Conservation (phyloP, 2,113 vertebrate genomes). For the Ageneiosus marmoratus region DNA sequence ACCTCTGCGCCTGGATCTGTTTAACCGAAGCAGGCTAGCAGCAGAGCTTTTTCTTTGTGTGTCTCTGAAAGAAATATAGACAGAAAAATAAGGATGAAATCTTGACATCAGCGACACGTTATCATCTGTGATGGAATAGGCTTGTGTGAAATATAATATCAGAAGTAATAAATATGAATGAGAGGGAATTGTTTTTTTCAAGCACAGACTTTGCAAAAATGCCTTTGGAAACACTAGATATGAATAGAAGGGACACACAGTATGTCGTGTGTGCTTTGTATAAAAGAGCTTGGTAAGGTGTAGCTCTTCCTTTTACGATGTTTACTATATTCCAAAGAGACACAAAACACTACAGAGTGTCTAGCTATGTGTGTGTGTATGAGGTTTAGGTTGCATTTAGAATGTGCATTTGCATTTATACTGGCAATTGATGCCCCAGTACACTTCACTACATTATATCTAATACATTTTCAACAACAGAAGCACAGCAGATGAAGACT, state of each 20-base stretch:
- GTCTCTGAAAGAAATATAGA: neutral
- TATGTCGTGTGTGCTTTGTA: too few relatives aligned
- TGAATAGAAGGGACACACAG: too few relatives aligned
- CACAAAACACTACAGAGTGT: neutral
- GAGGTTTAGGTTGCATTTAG: neutral
- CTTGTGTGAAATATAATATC: neutral
- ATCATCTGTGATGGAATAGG: neutral
- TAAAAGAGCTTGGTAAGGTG: neutral
- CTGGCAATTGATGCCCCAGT: neutral
- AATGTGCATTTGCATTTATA: neutral
- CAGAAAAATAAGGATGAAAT: neutral
- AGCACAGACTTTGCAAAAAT: neutral
- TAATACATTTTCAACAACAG: neutral
- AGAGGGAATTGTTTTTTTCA: neutral
- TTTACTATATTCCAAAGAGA: neutral
- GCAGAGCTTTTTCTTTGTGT: too few relatives aligned
- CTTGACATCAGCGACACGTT: neutral
- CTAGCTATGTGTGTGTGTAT: neutral
- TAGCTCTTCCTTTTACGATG: neutral
- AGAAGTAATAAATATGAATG: neutral
- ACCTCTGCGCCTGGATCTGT: neutral
- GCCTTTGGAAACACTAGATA: neutral
- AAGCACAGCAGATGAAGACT: neutral
- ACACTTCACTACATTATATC: neutral
- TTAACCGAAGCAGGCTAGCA: too few relatives aligned